Evolutionary conservation across 1,140 invertebrate species (phyloP).

Genomic region (Leptinotarsa undecemlineata): DNA sequence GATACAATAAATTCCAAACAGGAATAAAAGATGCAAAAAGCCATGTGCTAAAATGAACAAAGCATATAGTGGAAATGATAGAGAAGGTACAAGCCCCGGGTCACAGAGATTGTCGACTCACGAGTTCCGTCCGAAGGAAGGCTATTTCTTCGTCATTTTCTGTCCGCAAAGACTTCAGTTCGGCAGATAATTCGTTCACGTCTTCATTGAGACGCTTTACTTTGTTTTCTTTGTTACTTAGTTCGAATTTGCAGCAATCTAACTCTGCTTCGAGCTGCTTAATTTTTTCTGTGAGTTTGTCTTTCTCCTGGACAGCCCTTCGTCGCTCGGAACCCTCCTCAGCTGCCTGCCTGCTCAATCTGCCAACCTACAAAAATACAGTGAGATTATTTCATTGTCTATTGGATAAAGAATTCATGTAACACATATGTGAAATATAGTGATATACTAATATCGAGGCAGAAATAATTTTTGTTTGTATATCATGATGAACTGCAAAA

Average conservation of each 20-base stretch:
- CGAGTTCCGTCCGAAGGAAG: slow-evolving; percentile 66
- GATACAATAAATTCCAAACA: slow-evolving; percentile 8
- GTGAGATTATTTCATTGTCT: not conserved
- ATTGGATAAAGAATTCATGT: not conserved
- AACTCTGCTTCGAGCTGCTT: slow-evolving; percentile 69
- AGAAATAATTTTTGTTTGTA: too few species aligned
- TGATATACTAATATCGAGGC: too few species aligned
- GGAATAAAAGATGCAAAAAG: slow-evolving; percentile 13
- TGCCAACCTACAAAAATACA: slow-evolving; percentile 63
- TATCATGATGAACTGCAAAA: too few species aligned
- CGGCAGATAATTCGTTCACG: slow-evolving; percentile 65
- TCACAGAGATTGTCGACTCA: slow-evolving; percentile 61
- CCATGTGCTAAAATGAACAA: slow-evolving; percentile 30
- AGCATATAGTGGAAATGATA: slow-evolving; percentile 26
- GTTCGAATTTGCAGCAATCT: slow-evolving; percentile 69
- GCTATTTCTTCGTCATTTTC: slow-evolving; percentile 67
- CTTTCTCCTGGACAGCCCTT: slow-evolving; percentile 71
- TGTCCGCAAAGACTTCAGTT: slow-evolving; percentile 64
- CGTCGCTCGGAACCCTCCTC: slow-evolving; percentile 79
- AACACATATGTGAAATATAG: not conserved
- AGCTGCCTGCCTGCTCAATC: slow-evolving; percentile 76
- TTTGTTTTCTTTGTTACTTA: slow-evolving; percentile 72
- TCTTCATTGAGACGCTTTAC: slow-evolving; percentile 64
- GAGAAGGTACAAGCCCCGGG: slow-evolving; percentile 33
- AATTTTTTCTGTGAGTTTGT: slow-evolving; percentile 66